These are phyloP conservation scores for Apolygus lucorum DNA, from an alignment of 1,140 invertebrate species.

Conservation along the genomic window DNA sequence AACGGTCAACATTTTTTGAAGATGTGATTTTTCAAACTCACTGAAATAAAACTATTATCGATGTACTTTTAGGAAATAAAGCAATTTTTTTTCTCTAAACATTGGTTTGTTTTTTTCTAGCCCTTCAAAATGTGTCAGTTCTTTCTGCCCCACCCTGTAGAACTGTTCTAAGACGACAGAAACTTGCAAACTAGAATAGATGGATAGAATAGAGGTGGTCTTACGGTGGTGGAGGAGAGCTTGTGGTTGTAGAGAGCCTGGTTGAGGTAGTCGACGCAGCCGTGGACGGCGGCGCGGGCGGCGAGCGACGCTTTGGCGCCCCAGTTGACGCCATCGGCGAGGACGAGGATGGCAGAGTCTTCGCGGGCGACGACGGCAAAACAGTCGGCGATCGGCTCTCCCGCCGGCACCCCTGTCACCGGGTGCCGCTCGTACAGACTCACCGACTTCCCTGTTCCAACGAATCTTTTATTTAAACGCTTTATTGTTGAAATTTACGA, in stretches of 20 bases:
- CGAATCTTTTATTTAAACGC: too few species aligned
- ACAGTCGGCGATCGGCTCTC: constrained; percentile 84
- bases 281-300: constrained; percentile 80
- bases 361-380: constrained; percentile 72
- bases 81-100: too few species aligned
- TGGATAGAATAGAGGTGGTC: constrained; percentile 12
- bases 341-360: constrained; percentile 69
- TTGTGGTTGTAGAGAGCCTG: constrained; percentile 55
- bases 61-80: too few species aligned
- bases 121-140: too few species aligned
- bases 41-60: too few species aligned
- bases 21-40: too few species aligned
- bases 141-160: too few species aligned
- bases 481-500: too few species aligned
- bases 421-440: constrained; percentile 75
- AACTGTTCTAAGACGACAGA: too few species aligned
- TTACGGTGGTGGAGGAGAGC: constrained; percentile 33
- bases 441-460: constrained; percentile 36
- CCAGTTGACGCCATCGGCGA: constrained; percentile 93
- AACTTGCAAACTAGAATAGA: too few species aligned
- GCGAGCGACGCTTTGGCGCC: constrained; percentile 79
- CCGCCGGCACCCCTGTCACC: constrained; percentile 61
- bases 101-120: too few species aligned
- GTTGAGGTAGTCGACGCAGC: constrained; percentile 76
- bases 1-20: too few species aligned